A percentile compares a stretch with the other conserved stretches of the same genome.
Conservation (phyloP, 1,140 invertebrate genomes). For the Lamellibrachia luymesi region DNA sequence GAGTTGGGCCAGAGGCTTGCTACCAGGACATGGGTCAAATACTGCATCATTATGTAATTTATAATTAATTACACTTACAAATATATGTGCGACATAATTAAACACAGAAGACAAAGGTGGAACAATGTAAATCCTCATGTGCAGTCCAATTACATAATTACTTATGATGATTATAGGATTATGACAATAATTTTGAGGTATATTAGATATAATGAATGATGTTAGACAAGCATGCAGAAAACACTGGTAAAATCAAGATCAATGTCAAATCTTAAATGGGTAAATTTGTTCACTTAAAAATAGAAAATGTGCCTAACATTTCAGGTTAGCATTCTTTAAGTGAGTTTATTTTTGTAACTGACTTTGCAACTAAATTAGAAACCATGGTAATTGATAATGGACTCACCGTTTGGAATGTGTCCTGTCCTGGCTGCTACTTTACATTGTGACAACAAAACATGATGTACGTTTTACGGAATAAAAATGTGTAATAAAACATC, state of each 20-base stretch:
- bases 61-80: background rate
- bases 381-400: too few species aligned
- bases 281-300: background rate
- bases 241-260: background rate
- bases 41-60: background rate
- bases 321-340: background rate
- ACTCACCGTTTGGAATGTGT: too few species aligned
- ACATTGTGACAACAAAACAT: too few species aligned
- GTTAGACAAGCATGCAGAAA: background rate
- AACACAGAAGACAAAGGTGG: background rate
- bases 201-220: background rate
- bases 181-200: background rate
- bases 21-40: background rate
- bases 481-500: too few species aligned
- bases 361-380: too few species aligned
- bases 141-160: background rate
- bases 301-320: background rate
- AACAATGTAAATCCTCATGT: background rate
- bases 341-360: too few species aligned
- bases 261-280: background rate
- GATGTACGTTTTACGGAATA: too few species aligned
- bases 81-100: background rate
- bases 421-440: too few species aligned
- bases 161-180: background rate
- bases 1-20: background rate